phyloP scores from a whole-genome alignment of 2,113 vertebrate genomes.

The Chroicocephalus ridibundus region DNA sequence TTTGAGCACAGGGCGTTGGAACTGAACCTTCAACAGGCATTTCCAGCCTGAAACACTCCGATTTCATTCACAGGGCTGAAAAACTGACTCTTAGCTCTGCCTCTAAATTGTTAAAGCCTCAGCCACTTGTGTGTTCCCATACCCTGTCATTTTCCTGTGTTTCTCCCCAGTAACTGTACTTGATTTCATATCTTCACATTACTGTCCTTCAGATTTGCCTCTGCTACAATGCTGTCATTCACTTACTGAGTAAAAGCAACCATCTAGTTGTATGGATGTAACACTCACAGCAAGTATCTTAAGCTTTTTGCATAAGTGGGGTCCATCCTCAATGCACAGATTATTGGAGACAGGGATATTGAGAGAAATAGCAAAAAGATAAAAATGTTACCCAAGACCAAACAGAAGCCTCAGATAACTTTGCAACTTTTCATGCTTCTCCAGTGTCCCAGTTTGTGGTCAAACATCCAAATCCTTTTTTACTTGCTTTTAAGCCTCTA shows the following conservation, averaged over 20 bases:
- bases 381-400: background rate
- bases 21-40: background rate
- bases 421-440: background rate
- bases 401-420: background rate
- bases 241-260: background rate
- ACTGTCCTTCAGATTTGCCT: background rate
- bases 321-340: background rate
- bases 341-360: background rate
- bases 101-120: background rate
- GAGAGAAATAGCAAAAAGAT: background rate
- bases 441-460: background rate
- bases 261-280: background rate
- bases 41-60: background rate
- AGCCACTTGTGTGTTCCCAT: background rate
- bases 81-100: background rate
- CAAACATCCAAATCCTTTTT: background rate
- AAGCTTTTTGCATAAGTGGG: background rate
- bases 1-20: background rate
- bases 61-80: background rate
- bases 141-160: background rate
- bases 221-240: background rate
- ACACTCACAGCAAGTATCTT: background rate
- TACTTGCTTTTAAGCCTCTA: background rate
- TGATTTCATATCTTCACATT: background rate
- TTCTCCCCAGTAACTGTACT: background rate